Base-by-base conservation (phyloP, 2,888 invertebrate genomes). In the Mesochorus sp. region DNA sequence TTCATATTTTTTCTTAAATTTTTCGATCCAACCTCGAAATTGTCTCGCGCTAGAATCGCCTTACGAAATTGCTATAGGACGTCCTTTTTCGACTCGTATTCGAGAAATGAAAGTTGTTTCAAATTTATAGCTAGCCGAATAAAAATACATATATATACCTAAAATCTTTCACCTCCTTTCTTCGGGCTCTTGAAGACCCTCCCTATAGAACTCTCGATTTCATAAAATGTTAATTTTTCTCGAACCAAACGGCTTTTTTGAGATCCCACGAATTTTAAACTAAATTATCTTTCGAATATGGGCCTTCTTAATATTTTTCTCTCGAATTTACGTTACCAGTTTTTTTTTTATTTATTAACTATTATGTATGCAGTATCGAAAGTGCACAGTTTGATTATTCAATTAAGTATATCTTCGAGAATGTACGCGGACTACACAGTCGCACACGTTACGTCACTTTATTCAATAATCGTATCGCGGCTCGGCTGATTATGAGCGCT, bases 61-160 rank as follows among this genome's bases (percentile, higher is more conserved):
- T 66, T 66, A 37, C 10, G 57, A 57, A 57, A 57, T 57, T 4
- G 21, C n/a, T 12, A 17, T n/a, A 26, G 17, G 21, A 19, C 12
- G 49, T 28, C 34, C 42, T 57, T 39, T 55, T 55, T 14, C 37
- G 28, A 31, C 44, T 28, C 53, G 26, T 6, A 14, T n/a, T n/a
- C n/a, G 8, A 55, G 26, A 68, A 73, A 68, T n/a, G 77, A 77
- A 77, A 77, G 77, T 76, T 49, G 66, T 59, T 61, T 44, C 8
- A 14, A 44, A 76, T 64, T 42, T 34, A 59, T 57, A 0, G 19
- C 51, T 17, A 21, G 2, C 12, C 39, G 39, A 39, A 37, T 19
- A 31, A 21, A 51, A 26, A 14, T n/a, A n/a, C n/a, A n/a, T n/a
- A n/a, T n/a, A n/a, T n/a, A 26, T 10, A 34, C 17, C 31, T 3